Base-by-base conservation (phyloP, 2,797 vertebrate species). In the Margarornis squamiger region DNA sequence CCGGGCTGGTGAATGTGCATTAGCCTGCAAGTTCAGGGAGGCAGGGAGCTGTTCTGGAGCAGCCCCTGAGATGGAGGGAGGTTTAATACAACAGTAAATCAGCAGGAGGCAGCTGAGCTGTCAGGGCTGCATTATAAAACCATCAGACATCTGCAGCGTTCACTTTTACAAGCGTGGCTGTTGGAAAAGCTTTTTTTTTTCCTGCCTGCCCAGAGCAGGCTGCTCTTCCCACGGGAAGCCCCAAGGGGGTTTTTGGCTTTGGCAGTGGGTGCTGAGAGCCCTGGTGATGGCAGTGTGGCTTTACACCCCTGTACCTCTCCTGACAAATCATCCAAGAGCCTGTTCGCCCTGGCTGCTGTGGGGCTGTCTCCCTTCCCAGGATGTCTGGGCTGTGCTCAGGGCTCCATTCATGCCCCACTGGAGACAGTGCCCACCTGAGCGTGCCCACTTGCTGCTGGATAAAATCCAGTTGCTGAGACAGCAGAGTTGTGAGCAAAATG, bases 301-400 rank as follows among this genome's bases (percentile, higher is more conserved):
- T 4, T 12, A 4, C 1, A 2, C 20, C 36, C 5, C 2, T 0
- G 0, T 30, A 9, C 14, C 8, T 39, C 19, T 34, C n/a, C 55
- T 39, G 34, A 38, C 32, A 52, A 45, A 38, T 22, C 4, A 1
- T 10, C 59, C 1, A 2, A 61, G 61, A 66, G 19, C 27, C 14
- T 1, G 0, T 65, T 87, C 39, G 27, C 2, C 34, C 46, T 9
- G 6, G 29, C 45, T 54, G 23, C 39, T 39, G 30, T 9, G 6
- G 63, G 39, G 4, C 43, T 29, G 27, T 55, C 48, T 46, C 21
- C 9, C 32, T 57, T 78, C 32, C 43, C 3, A 1, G 58, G 29
- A 34, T 36, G 32, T 68, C 62, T 63, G 62, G 19, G 18, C 26
- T 76, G 41, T 29, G 17, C 76, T 71, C 11, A 7, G 43, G 43